A percentile compares a stretch with the other conserved stretches of the same genome.
Evolutionary conservation across 2,113 vertebrate species (phyloP).

Genomic region (Oophaga pumilio): DNA sequence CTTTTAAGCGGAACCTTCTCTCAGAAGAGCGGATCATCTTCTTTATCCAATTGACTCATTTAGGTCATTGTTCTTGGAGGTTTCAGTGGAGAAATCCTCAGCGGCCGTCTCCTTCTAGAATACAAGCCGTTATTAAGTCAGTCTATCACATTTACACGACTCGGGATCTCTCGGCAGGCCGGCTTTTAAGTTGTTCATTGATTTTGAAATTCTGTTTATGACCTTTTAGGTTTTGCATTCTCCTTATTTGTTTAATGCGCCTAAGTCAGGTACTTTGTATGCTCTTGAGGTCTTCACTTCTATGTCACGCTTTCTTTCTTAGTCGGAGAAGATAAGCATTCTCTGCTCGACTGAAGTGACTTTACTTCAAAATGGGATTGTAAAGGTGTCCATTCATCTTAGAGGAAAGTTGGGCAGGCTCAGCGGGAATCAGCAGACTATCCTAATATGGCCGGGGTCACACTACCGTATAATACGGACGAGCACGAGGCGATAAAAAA

Average conservation of each 20-base stretch:
- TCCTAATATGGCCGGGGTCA: no score
- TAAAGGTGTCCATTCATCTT: background rate
- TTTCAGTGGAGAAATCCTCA: background rate
- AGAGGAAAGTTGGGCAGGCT: background rate
- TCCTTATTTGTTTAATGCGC: constrained; percentile 34
- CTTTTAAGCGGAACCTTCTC: background rate
- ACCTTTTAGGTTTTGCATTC: constrained; percentile 29
- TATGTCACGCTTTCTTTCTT: background rate
- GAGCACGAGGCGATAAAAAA: no score
- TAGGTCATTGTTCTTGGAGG: constrained; percentile 28
- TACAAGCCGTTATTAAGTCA: constrained; percentile 24
- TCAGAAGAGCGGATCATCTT: background rate
- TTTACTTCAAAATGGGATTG: background rate
- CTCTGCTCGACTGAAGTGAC: background rate
- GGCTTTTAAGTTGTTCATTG: constrained; percentile 45
- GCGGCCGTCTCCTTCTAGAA: background rate
- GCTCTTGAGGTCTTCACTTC: constrained; percentile 15
- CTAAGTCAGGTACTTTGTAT: constrained; percentile 17
- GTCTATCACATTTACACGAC: constrained; percentile 16
- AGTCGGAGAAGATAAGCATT: background rate
- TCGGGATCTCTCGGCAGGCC: constrained; percentile 24
- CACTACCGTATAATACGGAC: no score
- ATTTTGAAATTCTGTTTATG: constrained; percentile 48
- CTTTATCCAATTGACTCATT: constrained; percentile 21
- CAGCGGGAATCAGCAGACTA: no score